Evolutionary conservation across 2,888 invertebrate species (phyloP).

Genomic region (Cantharis rustica): DNA sequence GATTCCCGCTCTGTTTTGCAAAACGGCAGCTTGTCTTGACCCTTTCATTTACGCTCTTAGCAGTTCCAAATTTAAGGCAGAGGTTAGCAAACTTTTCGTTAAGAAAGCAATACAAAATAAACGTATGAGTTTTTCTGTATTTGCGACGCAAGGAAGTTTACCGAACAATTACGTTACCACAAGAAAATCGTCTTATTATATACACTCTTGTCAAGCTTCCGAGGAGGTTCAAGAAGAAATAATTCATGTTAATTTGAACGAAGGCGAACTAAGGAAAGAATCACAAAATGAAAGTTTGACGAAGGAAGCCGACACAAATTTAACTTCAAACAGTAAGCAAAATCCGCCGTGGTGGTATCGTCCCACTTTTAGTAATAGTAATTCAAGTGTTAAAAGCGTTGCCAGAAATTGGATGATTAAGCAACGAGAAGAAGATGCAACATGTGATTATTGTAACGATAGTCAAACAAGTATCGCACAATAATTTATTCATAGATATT

Average conservation of each 20-base stretch:
- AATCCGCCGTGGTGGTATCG: constrained; percentile 61
- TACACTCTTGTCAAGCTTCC: constrained; percentile 52
- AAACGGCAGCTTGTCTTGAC: constrained; percentile 80
- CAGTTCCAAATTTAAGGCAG: constrained; percentile 75
- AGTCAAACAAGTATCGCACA: background rate
- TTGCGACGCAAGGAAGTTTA: constrained; percentile 9
- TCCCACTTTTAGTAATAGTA: constrained; percentile 60
- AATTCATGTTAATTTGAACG: constrained; percentile 7
- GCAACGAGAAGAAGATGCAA: constrained; percentile 8
- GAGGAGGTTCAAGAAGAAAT: constrained; percentile 14
- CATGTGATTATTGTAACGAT: constrained; percentile 3
- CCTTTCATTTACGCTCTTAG: constrained; percentile 81
- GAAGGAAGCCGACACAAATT: background rate
- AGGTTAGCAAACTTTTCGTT: constrained; percentile 59
- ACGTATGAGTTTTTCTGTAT: constrained; percentile 3
- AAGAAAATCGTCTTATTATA: constrained; percentile 41
- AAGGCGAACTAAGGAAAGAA: background rate
- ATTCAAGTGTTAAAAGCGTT: constrained; percentile 56
- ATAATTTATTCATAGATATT: background rate
- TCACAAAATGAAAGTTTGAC: background rate
- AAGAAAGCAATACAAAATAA: constrained; percentile 30
- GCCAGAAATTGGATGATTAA: constrained; percentile 45
- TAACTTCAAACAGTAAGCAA: constrained; percentile 41
- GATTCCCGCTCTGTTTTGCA: constrained; percentile 80
- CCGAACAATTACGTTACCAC: background rate